Evolutionary conservation across 2,797 vertebrate genomes (phyloP), one percentile per base, ranked within the genome.

Genomic region (Borostomias antarcticus): DNA sequence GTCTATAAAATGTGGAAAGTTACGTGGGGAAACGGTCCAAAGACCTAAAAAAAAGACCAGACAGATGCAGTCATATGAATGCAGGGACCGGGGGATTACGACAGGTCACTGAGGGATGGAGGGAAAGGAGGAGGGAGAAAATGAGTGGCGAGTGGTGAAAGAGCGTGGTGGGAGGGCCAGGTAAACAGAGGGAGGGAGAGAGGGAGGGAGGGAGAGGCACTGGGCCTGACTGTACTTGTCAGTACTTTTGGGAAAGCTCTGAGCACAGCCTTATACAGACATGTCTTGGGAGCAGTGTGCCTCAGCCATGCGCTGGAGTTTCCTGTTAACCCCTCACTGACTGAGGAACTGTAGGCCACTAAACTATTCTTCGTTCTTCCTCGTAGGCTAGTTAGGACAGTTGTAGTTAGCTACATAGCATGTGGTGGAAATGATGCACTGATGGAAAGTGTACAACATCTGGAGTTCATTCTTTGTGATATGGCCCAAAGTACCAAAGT

Each of bases 161-260:
- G 21, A 66, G 62, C 13, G 1, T 64, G 69, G 62, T 64, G 80
- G 66, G 73, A 79, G 78, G 73, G 75, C 81, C 79, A 84, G 84
- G 84, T 87, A 78, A 75, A 68, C 25, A 37, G 61, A 71, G 68
- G 58, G 51, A 45, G 64, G 51, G 69, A 25, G 68, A 69, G 28
- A 2, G 56, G 70, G 66, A 70, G 75, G 53, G 69, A 75, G 60
- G 72, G 58, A 0, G 52, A 79, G 77, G 60, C 64, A 76, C 69
- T 68, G 83, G 88, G 87, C 90, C 73, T 90, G 91, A 91, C 86
- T 87, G 71, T 82, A 87, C 92, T 91, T 90, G 91, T 88, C 82
- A 76, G 80, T 79, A 77, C 75, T 72, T 85, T 87, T 79, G 81
- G 79, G 80, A 70, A 84, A 89, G 83, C 82, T 89, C 73, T 68